Percentiles rank a stretch among this genome's conserved stretches.
phyloP scores from a whole-genome alignment of 2,113 vertebrate genomes.

The Erythrocebus patas region DNA sequence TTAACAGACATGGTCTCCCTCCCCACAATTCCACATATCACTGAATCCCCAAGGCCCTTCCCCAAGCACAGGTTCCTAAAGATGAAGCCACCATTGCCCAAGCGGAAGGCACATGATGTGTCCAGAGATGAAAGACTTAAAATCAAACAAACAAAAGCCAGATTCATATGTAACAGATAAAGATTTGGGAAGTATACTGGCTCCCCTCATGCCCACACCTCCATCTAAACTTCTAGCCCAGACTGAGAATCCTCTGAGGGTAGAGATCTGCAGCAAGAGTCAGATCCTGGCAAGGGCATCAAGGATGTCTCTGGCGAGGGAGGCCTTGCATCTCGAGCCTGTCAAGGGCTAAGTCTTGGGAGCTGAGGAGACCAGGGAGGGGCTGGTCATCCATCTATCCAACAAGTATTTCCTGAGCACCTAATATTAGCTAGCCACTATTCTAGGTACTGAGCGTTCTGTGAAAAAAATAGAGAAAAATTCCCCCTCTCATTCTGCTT shows the following conservation, averaged over 20 bases:
- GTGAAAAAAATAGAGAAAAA: background rate
- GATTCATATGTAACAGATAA: background rate
- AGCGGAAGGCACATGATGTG: background rate
- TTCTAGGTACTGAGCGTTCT: background rate
- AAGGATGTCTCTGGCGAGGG: background rate
- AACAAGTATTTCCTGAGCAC: background rate
- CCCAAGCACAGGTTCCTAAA: background rate
- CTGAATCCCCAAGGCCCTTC: background rate
- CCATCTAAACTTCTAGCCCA: background rate
- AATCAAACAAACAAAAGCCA: background rate
- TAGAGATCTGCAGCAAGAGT: background rate
- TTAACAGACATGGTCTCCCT: background rate
- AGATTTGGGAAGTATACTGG: background rate
- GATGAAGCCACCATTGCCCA: background rate
- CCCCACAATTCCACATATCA: background rate
- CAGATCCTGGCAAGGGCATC: background rate
- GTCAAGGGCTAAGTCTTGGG: background rate
- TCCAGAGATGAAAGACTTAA: background rate
- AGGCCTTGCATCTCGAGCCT: background rate
- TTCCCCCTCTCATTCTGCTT: background rate
- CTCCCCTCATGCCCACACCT: background rate
- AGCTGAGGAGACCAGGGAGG: background rate
- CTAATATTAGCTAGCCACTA: background rate
- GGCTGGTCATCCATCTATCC: background rate
- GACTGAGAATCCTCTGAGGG: background rate